Conservation (phyloP, 2,113 vertebrate species). For the Psittacus erithacus region DNA sequence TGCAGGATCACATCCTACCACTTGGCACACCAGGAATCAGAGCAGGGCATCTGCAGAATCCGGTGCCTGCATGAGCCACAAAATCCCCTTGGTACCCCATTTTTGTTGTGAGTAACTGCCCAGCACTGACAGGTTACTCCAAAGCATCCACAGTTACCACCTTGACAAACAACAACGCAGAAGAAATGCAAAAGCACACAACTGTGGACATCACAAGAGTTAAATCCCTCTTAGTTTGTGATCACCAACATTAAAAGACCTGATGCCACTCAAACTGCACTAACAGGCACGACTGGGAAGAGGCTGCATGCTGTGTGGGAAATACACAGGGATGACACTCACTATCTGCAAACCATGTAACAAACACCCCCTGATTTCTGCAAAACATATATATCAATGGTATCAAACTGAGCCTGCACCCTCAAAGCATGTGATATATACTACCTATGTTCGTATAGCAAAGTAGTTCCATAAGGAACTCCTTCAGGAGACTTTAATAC, state of each 20-base stretch:
- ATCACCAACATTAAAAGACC: neutral
- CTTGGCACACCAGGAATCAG: neutral
- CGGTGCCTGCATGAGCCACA: fast-evolving
- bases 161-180: too few relatives aligned
- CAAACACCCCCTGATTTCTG: neutral
- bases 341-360: neutral
- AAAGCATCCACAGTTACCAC: neutral
- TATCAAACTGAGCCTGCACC: neutral
- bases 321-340: neutral
- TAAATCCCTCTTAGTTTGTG: neutral
- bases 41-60: neutral
- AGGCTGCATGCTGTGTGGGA: neutral
- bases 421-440: neutral
- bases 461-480: neutral
- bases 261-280: fast-evolving
- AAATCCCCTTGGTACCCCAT: fast-evolving
- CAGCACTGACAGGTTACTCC: neutral
- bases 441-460: neutral
- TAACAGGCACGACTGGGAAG: neutral
- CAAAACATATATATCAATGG: neutral
- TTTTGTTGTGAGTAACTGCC: neutral
- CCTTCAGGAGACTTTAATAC: neutral
- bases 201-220: fast-evolving
- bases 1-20: neutral
- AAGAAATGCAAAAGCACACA: neutral